Evolutionary conservation across 2,797 vertebrate species (phyloP), one percentile per base, ranked within the genome.

Genomic region (Sebastes ruberrimus): DNA sequence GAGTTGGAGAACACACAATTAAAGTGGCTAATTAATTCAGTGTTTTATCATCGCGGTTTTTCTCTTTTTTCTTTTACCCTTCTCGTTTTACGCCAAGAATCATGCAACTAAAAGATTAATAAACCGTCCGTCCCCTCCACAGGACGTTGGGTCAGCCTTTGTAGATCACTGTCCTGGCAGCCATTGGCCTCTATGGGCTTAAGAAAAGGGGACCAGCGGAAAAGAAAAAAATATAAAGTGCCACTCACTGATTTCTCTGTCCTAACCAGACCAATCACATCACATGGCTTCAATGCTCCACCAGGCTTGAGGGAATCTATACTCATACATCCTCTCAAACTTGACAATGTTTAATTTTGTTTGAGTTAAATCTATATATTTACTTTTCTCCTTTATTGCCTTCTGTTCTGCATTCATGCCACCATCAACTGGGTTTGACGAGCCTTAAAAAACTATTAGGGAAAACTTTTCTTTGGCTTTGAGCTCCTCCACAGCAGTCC

Each of bases 21-120:
- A 92, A 93, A 94, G 86, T 88, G 85, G 79, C 78, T 94, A 93
- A 95, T 95, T 94, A 93, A 95, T 95, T 95, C 90, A 86, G 67
- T 75, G 65, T 91, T 94, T 89, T 90, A 91, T 91, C 81, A 80
- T 90, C 78, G 67, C 55, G 18, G 59, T 59, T 88, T 67, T 69
- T 76, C 18, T 33, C 42, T 69, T 82, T 66, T 71, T 76, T 86
- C 81, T 78, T 76, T 68, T 42, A 59, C 73, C 22, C 75, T 69
- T 86, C 76, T 71, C 57, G 60, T 80, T 86, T 78, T 67, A 86
- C 16, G 86, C 86, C 83, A 90, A 74, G 73, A 85, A 86, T 87
- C 78, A 76, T 74, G 74, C 81, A 80, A 76, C 80, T 87, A 56
- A 91, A 90, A 86, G 69, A 93, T 91, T 80, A 89, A 88, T 91